phyloP scores from a whole-genome alignment of 2,113 vertebrate genomes.

The Myanophis thanlyinensis region DNA sequence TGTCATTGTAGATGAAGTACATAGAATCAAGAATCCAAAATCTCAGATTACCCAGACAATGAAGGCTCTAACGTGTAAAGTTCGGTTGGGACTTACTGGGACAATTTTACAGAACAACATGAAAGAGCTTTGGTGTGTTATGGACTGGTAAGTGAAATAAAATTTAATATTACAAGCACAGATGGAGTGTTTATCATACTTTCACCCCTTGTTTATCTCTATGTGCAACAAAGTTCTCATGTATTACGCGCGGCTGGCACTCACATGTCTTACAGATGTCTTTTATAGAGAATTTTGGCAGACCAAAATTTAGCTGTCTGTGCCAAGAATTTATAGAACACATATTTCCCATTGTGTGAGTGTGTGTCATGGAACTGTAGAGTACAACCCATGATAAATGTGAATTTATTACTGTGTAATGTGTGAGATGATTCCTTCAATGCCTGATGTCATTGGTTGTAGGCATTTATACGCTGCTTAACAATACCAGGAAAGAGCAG shows the following conservation, averaged over 20 bases:
- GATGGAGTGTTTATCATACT: background rate
- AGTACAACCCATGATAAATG: background rate
- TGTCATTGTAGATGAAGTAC: conserved; percentile 91
- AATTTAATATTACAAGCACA: background rate
- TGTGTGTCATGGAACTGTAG: background rate
- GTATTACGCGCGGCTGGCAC: background rate
- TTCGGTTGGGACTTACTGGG: conserved; percentile 92
- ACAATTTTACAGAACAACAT: conserved; percentile 97
- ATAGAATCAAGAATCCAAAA: conserved; percentile 94
- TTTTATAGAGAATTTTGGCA: background rate
- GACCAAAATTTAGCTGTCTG: background rate
- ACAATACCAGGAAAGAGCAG: background rate
- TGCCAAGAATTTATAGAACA: background rate
- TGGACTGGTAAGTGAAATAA: conserved; percentile 85
- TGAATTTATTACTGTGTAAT: background rate
- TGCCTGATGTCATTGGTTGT: background rate
- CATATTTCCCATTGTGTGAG: background rate
- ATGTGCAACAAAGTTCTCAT: background rate
- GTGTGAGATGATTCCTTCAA: background rate
- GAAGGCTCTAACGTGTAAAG: conserved; percentile 84
- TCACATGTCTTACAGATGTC: background rate
- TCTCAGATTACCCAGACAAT: conserved; percentile 89
- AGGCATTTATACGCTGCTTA: background rate
- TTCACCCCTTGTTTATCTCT: background rate
- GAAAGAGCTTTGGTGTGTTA: conserved; percentile 96